Evolutionary conservation across 2,113 vertebrate species (phyloP).

Genomic region (Synchiropus splendidus): DNA sequence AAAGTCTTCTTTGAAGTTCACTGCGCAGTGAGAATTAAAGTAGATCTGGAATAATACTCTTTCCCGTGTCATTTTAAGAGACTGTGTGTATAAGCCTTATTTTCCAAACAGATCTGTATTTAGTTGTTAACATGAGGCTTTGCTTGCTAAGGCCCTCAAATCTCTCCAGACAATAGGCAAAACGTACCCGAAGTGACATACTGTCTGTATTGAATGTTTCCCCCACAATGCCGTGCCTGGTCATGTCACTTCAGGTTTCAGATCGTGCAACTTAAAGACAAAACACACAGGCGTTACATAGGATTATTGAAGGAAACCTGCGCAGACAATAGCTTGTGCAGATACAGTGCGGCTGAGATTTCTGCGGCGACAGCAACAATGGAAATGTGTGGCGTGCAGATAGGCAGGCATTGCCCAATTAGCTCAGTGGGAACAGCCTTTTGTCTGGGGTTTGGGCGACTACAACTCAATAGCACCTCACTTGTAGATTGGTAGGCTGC

Average conservation of each 20-base stretch:
- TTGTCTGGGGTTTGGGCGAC: slow-evolving; percentile 52
- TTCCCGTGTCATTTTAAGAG: too few relatives aligned
- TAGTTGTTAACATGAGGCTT: slow-evolving; percentile 36
- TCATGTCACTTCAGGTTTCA: slow-evolving; percentile 53
- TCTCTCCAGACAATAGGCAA: slow-evolving; percentile 46
- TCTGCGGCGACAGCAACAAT: slow-evolving; percentile 55
- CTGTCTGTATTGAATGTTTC: slow-evolving; percentile 12
- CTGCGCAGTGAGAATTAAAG: too few relatives aligned
- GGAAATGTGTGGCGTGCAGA: slow-evolving; percentile 68
- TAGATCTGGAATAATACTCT: too few relatives aligned
- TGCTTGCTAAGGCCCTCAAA: slow-evolving; percentile 43
- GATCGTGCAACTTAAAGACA: slow-evolving; percentile 45
- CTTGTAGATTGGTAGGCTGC: slow-evolving; percentile 64
- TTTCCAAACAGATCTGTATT: too few relatives aligned
- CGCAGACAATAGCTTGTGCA: slow-evolving; percentile 53
- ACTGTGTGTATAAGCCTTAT: too few relatives aligned
- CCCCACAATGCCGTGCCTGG: slow-evolving; percentile 45
- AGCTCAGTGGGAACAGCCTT: slow-evolving; percentile 59
- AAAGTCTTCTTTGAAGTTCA: too few relatives aligned
- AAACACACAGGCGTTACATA: slow-evolving; percentile 61
- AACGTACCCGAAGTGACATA: slow-evolving; percentile 26
- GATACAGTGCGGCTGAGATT: slow-evolving; percentile 52
- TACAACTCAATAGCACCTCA: slow-evolving; percentile 54
- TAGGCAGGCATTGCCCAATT: slow-evolving; percentile 68
- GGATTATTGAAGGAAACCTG: slow-evolving; percentile 65